Evolutionary conservation across 2,888 invertebrate species (phyloP).

Genomic region (Hirtodrosophila alboralis): DNA sequence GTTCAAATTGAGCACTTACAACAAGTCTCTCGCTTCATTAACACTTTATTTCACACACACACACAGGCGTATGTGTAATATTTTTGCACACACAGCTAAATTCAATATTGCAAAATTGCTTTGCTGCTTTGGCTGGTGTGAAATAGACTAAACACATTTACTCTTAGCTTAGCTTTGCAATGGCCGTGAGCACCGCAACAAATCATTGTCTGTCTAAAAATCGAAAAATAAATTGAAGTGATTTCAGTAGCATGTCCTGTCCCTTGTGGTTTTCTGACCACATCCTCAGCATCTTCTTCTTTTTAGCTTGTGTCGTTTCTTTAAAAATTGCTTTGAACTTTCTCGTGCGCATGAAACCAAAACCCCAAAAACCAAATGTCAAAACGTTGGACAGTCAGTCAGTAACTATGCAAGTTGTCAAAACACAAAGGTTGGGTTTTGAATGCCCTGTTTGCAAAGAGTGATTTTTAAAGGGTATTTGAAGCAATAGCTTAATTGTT

Average conservation of each 20-base stretch:
- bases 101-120: conserved; percentile 34
- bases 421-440: conserved; percentile 8
- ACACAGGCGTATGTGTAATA: conserved; percentile 49
- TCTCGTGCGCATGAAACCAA: conserved; percentile 24
- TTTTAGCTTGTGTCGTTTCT: conserved; percentile 36
- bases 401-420: conserved; percentile 30
- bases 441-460: neutral
- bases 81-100: conserved; percentile 30
- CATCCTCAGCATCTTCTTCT: conserved; percentile 33
- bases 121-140: conserved; percentile 48
- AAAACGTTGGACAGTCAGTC: conserved; percentile 26
- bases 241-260: conserved; percentile 51
- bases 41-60: conserved; percentile 31
- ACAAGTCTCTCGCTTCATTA: conserved; percentile 43
- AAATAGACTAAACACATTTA: conserved; percentile 52
- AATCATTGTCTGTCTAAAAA: conserved; percentile 63
- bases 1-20: conserved; percentile 17
- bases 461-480: too few species aligned
- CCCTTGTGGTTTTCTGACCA: conserved; percentile 44
- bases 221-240: conserved; percentile 78
- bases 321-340: conserved; percentile 73
- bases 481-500: too few species aligned
- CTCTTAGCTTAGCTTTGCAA: conserved; percentile 27
- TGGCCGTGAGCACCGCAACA: conserved; percentile 42
- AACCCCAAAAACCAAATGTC: conserved; percentile 38